A percentile compares a stretch with the other conserved stretches of the same genome.
Evolutionary conservation across 2,113 vertebrate genomes (phyloP).

Genomic region (Ceyx melanurus): DNA sequence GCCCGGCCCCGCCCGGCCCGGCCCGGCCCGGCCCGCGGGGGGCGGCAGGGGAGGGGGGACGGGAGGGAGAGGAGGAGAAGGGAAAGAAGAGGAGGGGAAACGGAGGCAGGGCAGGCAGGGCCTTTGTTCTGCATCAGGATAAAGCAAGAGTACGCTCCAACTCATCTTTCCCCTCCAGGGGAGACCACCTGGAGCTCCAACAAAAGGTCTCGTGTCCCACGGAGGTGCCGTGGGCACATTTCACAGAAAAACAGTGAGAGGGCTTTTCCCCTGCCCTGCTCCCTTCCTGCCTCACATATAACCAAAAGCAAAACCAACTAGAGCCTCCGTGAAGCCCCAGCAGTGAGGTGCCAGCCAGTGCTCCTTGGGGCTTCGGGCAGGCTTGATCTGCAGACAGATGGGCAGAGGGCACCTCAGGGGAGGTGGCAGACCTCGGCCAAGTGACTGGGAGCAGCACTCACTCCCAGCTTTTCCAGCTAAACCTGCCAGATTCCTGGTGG

Average conservation of each 20-base stretch:
- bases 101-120: background rate
- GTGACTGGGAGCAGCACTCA: rapidly evolving
- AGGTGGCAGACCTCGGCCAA: background rate
- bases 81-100: background rate
- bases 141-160: background rate
- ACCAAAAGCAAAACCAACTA: background rate
- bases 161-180: background rate
- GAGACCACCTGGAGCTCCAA: background rate
- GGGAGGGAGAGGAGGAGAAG: background rate
- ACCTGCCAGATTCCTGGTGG: rapidly evolving
- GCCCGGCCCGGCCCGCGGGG: constrained; percentile 29
- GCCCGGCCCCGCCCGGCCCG: constrained; percentile 18
- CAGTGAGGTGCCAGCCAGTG: rapidly evolving
- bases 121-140: rapidly evolving
- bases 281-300: background rate
- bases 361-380: rapidly evolving
- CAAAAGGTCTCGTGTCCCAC: background rate
- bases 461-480: background rate
- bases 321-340: rapidly evolving
- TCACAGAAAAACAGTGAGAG: background rate
- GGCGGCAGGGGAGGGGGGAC: background rate
- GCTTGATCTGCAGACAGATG: background rate
- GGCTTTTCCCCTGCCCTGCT: rapidly evolving
- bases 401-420: background rate
- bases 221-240: background rate